Evolutionary conservation across 1,140 invertebrate genomes (phyloP), one percentile per base, ranked within the genome.

Genomic region (Trichogramma pretiosum): DNA sequence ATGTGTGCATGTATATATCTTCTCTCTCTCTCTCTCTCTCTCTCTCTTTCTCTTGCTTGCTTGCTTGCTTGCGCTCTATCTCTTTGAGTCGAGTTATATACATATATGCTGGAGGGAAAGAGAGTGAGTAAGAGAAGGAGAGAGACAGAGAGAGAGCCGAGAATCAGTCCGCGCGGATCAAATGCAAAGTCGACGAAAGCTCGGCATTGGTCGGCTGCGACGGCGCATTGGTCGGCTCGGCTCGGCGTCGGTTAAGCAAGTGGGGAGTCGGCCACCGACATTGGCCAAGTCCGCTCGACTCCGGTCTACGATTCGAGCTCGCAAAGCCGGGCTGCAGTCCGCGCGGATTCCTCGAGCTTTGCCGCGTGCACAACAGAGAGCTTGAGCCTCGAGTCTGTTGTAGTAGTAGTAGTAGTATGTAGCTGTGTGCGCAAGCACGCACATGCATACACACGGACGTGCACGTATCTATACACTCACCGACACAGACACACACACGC

Each of bases 301-400:
- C 38, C 69, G 59, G 68, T 34, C 46, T 54, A 62, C 55, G 56
- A 23, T 40, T 16, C 14, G 33, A n/a, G 8, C 14, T 19, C 14
- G 33, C 17, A 10, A n/a, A 39, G 42, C 33, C 11, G 3, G n/a
- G 11, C 19, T 22, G 0, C 19, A 38, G 46, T 69, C 67, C 68
- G 64, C 64, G 65, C 51, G 68, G 67, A 71, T 37, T 63, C 54
- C 53, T n/a, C n/a, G n/a, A n/a, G n/a, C n/a, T 54, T 61, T 62
- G 61, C 55, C 61, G n/a, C n/a, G n/a, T n/a, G n/a, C n/a, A n/a
- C n/a, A 54, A 55, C 18, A 8, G 40, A 21, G 28, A n/a, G n/a
- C n/a, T n/a, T n/a, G n/a, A n/a, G n/a, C n/a, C n/a, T n/a, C n/a
- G n/a, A n/a, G n/a, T n/a, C n/a, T n/a, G n/a, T n/a, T n/a, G n/a